Conservation (phyloP, 2,797 vertebrate genomes). For the Tapirus indicus region DNA sequence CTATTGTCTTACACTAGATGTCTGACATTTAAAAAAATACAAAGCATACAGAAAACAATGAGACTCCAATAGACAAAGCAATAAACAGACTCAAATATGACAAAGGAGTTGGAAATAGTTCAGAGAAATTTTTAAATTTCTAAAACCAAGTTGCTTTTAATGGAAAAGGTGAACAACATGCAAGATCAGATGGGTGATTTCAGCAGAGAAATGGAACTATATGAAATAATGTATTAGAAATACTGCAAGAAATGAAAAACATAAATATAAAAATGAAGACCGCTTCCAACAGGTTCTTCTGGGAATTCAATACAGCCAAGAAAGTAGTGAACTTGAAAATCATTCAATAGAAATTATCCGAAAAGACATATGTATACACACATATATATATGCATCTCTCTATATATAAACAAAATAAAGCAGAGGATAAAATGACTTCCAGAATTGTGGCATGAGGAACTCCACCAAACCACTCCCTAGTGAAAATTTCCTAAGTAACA, state of each 20-base stretch:
- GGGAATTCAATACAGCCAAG: not conserved
- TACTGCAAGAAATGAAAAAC: not conserved
- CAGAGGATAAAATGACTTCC: not conserved
- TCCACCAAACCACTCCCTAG: not conserved
- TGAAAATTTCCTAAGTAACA: not conserved
- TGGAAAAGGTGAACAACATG: no score
- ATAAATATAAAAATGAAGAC: not conserved
- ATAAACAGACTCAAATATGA: not conserved
- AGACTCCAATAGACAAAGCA: not conserved
- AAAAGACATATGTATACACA: not conserved
- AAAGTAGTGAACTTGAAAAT: not conserved
- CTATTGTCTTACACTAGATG: not conserved
- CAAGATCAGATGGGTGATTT: not conserved
- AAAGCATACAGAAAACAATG: not conserved
- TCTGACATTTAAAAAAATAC: not conserved
- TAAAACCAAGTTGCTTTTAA: not conserved
- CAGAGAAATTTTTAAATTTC: not conserved
- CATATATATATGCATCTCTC: no score
- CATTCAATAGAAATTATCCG: not conserved
- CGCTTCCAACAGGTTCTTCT: not conserved
- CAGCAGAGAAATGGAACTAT: not conserved
- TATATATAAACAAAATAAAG: no score
- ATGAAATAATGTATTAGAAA: not conserved
- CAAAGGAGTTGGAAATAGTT: not conserved
- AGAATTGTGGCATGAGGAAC: not conserved